Percentiles rank a stretch among this genome's conserved stretches.
Conservation (phyloP, 2,888 invertebrate species). For the Nesidiocoris tenuis region DNA sequence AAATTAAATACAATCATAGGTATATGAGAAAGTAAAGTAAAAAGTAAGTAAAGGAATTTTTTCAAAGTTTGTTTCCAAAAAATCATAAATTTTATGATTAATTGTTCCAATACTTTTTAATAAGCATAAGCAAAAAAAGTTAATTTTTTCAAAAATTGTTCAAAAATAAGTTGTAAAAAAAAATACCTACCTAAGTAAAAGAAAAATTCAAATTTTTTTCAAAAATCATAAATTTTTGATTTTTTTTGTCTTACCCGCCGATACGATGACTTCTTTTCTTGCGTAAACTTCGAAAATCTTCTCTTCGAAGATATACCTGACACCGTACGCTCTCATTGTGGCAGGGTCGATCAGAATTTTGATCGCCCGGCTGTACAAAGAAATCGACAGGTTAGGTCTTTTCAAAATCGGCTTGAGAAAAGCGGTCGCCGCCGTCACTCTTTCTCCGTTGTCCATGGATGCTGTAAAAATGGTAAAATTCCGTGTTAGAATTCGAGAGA, state of each 20-base stretch:
- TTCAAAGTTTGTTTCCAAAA: no score
- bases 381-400: conserved; percentile 62
- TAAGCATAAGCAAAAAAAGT: no score
- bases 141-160: background rate
- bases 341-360: conserved; percentile 59
- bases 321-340: conserved; percentile 59
- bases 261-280: conserved; percentile 68
- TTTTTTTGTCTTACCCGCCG: conserved; percentile 60
- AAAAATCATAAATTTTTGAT: no score
- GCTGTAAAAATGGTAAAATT: no score
- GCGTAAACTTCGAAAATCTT: conserved; percentile 58
- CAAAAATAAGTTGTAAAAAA: no score
- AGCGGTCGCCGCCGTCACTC: conserved; percentile 63
- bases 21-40: no score
- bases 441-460: conserved; percentile 50
- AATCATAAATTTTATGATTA: no score
- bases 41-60: no score
- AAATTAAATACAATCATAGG: no score
- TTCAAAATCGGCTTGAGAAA: conserved; percentile 60
- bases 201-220: no score
- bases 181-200: background rate
- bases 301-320: conserved; percentile 59
- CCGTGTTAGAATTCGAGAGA: no score
- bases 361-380: conserved; percentile 60
- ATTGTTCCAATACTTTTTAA: no score